Evolutionary conservation across 2,888 invertebrate species (phyloP), one percentile per base, ranked within the genome.

Genomic region (Peribatodes rhomboidaria): DNA sequence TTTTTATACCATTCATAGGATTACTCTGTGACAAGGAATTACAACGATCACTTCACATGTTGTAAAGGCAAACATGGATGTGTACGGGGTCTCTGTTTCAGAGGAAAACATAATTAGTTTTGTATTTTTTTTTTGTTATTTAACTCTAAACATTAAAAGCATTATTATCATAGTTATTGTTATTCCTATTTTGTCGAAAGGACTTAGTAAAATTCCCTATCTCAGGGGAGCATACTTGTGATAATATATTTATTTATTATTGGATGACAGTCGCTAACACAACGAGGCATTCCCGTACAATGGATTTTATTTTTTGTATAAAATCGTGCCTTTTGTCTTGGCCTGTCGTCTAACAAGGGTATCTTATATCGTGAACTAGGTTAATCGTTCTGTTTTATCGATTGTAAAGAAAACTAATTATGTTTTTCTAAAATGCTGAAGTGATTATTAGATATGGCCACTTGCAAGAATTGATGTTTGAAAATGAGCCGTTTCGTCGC

Each of bases 51-150:
- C 83, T 82, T 80, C 74, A 82, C 84, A 79, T 77, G 69, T 77
- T 78, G 78, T 77, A 65, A 74, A 70, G 69, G 75, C 81, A 87
- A 92, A 92, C 92, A 90, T 88, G 84, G 92, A 90, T 88, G 85
- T 75, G 92, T 93, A 93, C 92, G 92, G 93, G 92, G 86, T 91
- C 93, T 90, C 86, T 92, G 92, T 92, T 93, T 92, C 89, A 70
- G 76, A 76, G 85, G 87, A 88, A 88, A 90, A 89, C 91, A 91
- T 92, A 92, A 92, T 91, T 91, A 92, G 91, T 85, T 83, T 81
- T 67, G 65, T 75, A 61, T 63, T 69, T 67, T 73, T 66, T 68
- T 67, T 73, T 67, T 67, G 70, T 75, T 75, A 70, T 70, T 69
- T 71, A 66, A 68, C 72, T 71, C 65, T 68, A 67, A 64, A 66